Evolutionary conservation across 2,888 invertebrate species (phyloP).

Genomic region (Heliconius charithonia): DNA sequence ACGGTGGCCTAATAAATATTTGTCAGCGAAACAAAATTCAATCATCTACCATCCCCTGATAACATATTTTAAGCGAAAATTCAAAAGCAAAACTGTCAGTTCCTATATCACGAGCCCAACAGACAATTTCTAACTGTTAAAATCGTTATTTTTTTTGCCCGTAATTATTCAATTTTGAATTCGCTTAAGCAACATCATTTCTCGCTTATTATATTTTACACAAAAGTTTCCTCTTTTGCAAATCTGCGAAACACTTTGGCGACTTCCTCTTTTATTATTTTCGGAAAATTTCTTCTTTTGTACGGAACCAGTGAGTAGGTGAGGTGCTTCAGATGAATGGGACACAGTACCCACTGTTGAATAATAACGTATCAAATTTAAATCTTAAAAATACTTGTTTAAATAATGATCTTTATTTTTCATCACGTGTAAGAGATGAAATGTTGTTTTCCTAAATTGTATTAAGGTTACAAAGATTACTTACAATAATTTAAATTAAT

Average conservation of each 20-base stretch:
- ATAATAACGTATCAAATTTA: neutral
- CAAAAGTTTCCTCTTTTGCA: constrained; percentile 32
- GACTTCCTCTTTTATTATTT: constrained; percentile 35
- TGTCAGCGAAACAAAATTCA: neutral
- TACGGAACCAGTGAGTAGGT: neutral
- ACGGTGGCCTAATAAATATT: neutral
- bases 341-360: neutral
- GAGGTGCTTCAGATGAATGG: neutral
- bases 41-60: neutral
- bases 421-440: neutral
- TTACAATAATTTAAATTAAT: too few species aligned
- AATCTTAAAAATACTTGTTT: neutral
- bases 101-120: neutral
- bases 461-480: too few species aligned
- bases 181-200: constrained; percentile 30
- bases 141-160: neutral
- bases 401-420: neutral
- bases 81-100: constrained; percentile 21
- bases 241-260: constrained; percentile 29
- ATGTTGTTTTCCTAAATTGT: too few species aligned
- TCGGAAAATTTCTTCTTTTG: constrained; percentile 27
- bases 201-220: constrained; percentile 32
- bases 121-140: constrained; percentile 3
- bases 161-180: constrained; percentile 8
- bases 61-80: neutral